Base-by-base conservation (phyloP, 2,888 invertebrate genomes). In the Pardosa pseudoannulata region DNA sequence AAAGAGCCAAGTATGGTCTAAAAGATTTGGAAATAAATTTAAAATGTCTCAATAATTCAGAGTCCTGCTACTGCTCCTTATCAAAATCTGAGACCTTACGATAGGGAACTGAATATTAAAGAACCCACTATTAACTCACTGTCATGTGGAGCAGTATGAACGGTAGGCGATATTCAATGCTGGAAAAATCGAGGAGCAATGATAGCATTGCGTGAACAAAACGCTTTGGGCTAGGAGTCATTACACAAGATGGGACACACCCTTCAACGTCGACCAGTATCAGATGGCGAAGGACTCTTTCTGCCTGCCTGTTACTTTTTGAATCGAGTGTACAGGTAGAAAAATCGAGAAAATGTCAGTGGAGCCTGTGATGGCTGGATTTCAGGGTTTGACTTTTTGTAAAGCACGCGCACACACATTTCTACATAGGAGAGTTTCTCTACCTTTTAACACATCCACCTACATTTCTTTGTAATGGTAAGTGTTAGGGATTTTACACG, bases 31-130 rank as follows among this genome's bases (percentile, higher is more conserved):
- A 32, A 80, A 78, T 67, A 73, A 76, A 65, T 78, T 83, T 85
- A 67, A 68, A 85, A 85, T 74, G 50, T 73, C 62, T 85, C 78
- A 85, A 85, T 85, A 78, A 85, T 85, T 78, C 78, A 83, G 36
- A 41, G 29, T 71, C 68, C 23, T 5, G 83, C 83, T 85, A 85
- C 83, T 68, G 73, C 83, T 85, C 67, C 78, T 85, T 73, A 78
- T 85, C 78, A 72, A 73, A 78, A 56, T 74, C 36, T 68, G 74
- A 74, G 28, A 70, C 73, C 29, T 32, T 72, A 36, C 16, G 27
- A 72, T 73, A 76, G 32, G 32, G 46, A 29, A 31, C 29, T 50
- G 83, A 85, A 85, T 85, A 85, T 85, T 79, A 79, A 85, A 85
- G 78, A 83, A 74, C 74, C 68, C 39, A 28, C 65, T 46, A 79